Evolutionary conservation across 2,888 invertebrate genomes (phyloP).

Genomic region (Apotomis turbidana): DNA sequence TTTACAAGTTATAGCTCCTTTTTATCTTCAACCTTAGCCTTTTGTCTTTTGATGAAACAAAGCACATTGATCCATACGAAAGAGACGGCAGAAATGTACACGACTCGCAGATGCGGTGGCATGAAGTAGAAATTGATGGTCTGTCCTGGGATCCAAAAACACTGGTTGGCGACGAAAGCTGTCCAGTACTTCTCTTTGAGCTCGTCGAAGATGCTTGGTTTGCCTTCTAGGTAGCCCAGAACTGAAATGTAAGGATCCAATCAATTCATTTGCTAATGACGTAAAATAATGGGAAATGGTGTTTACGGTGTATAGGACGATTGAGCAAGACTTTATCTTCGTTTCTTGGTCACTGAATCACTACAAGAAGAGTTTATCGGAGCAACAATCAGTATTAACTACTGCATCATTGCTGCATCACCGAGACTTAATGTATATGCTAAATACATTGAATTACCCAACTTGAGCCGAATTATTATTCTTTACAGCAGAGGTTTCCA

Average conservation of each 20-base stretch:
- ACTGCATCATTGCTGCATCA: too few relatives aligned
- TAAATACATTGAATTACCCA: too few relatives aligned
- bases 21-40: constrained; percentile 42
- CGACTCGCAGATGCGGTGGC: constrained; percentile 88
- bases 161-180: constrained; percentile 89
- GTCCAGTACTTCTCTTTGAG: constrained; percentile 87
- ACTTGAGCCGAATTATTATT: too few relatives aligned
- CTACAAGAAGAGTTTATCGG: too few relatives aligned
- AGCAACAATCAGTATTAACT: too few relatives aligned
- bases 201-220: constrained; percentile 88
- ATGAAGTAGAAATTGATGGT: constrained; percentile 90
- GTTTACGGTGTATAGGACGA: too few relatives aligned
- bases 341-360: too few relatives aligned
- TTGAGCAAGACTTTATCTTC: too few relatives aligned
- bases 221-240: constrained; percentile 89
- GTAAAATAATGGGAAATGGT: too few relatives aligned
- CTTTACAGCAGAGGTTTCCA: too few relatives aligned
- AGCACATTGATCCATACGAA: constrained; percentile 94
- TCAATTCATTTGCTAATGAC: neutral
- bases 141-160: constrained; percentile 93
- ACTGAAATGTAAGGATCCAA: constrained; percentile 74
- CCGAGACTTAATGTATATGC: too few relatives aligned
- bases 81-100: constrained; percentile 90
- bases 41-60: constrained; percentile 90
- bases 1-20: constrained; percentile 15